Evolutionary conservation across 2,113 vertebrate genomes (phyloP).

Genomic region (Lonchura striata): DNA sequence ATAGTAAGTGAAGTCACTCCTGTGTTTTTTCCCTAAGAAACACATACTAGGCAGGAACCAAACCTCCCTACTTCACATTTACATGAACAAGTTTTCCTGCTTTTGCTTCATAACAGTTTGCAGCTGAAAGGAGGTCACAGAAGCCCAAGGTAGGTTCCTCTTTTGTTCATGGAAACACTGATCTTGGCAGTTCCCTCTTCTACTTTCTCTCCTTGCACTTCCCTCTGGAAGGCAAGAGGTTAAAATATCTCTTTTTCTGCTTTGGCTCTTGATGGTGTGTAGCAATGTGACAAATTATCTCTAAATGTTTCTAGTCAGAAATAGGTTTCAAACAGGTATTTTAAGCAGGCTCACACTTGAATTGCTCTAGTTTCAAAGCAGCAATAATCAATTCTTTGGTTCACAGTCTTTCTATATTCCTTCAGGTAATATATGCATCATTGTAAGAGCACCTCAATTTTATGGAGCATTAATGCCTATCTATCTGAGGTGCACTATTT

Average conservation of each 20-base stretch:
- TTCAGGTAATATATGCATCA: background rate
- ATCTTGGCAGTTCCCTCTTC: background rate
- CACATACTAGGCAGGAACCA: background rate
- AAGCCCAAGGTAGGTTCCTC: background rate
- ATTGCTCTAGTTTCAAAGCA: constrained; percentile 21
- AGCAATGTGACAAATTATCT: constrained; percentile 13
- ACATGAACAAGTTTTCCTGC: background rate
- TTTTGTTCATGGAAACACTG: background rate
- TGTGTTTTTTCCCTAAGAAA: background rate
- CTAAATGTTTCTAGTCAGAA: background rate
- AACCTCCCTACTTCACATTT: background rate
- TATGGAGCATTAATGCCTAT: background rate
- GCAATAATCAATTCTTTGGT: constrained; percentile 14
- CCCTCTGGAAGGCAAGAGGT: background rate
- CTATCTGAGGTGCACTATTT: background rate
- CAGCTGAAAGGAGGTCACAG: background rate
- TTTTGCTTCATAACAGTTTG: background rate
- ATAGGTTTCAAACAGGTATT: constrained; percentile 16
- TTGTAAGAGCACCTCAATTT: background rate
- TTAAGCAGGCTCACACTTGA: constrained; percentile 41
- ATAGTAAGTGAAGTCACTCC: background rate
- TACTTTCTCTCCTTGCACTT: background rate
- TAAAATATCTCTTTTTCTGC: background rate
- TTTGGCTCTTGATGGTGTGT: background rate
- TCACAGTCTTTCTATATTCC: background rate